These are phyloP conservation scores for Eupithecia centaureata DNA, from an alignment of 2,888 invertebrate genomes.

Conservation along the genomic window DNA sequence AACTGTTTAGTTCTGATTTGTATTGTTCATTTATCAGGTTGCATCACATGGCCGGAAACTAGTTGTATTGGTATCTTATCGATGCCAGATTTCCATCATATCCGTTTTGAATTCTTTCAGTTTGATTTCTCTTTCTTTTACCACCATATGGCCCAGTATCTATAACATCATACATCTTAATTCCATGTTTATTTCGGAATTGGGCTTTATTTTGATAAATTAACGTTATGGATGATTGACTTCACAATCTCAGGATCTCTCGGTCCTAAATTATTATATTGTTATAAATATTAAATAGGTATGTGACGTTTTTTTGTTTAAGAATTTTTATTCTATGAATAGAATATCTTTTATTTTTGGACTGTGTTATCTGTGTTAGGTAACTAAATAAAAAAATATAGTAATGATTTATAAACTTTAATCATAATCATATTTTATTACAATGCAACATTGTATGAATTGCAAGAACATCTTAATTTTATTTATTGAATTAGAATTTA, in stretches of 20 bases:
- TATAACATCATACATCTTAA: neutral
- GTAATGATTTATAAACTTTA: no score
- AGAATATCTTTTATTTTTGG: no score
- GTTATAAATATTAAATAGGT: neutral
- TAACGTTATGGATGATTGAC: neutral
- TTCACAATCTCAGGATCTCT: neutral
- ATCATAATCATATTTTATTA: no score
- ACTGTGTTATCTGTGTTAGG: no score
- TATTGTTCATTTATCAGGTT: neutral
- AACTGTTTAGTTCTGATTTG: neutral
- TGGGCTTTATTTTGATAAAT: neutral
- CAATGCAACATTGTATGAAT: no score
- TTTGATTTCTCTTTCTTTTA: constrained; percentile 11
- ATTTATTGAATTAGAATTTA: no score
- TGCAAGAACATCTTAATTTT: no score
- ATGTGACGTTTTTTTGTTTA: neutral
- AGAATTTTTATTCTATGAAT: no score
- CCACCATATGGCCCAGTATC: neutral
- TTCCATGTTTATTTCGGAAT: neutral
- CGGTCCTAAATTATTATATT: no score
- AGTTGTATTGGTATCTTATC: constrained; percentile 2
- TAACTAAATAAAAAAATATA: no score
- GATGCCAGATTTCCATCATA: neutral
- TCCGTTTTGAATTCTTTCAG: neutral
- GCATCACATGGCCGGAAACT: constrained; percentile 5